Base-by-base conservation (phyloP, 2,888 invertebrate species). In the Hydrotaea diabolus region DNA sequence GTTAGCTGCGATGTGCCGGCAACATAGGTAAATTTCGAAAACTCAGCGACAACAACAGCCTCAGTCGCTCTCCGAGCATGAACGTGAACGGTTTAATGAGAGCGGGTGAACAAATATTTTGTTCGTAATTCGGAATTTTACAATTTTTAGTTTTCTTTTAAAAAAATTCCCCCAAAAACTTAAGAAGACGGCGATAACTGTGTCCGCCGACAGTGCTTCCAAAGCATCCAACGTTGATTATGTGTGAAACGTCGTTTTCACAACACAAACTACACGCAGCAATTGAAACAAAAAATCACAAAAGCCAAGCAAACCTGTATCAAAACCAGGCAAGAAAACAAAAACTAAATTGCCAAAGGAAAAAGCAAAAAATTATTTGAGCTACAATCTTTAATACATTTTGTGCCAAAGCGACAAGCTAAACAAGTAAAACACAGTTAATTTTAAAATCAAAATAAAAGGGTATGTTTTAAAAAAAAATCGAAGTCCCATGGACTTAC, bases 41-140 rank as follows among this genome's bases (percentile, higher is more conserved):
- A 73, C 79, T 69, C 69, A 69, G 69, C 73, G 79, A 15, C 75
- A 80, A 80, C 43, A 72, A 77, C 79, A 83, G 84, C 86, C 87
- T 91, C 88, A 91, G 91, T 91, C 90, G 91, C 91, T 91, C 91
- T 90, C 89, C 87, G 90, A 91, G 91, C 91, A 91, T 91, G 90
- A 90, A 89, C 90, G 91, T 91, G 90, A 79, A 91, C 89, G 91
- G 90, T 91, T 80, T 87, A 87, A 7, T 86, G 0, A 87, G 77
- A 77, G 85, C 86, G 87, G 83, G 23, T 69, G 23, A 59, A 71
- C 57, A 62, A 49, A 73, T 19, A 69, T 77, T 76, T 76, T 76
- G 39, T 36, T 19, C 53, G 19, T 59, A 76, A 43, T 8, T 53
- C 74, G 74, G 74, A 66, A 80, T 71, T 85, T 82, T 80, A 69